These are phyloP conservation scores for Epinotia nisella DNA, from an alignment of 2,888 invertebrate genomes.

Conservation along the genomic window DNA sequence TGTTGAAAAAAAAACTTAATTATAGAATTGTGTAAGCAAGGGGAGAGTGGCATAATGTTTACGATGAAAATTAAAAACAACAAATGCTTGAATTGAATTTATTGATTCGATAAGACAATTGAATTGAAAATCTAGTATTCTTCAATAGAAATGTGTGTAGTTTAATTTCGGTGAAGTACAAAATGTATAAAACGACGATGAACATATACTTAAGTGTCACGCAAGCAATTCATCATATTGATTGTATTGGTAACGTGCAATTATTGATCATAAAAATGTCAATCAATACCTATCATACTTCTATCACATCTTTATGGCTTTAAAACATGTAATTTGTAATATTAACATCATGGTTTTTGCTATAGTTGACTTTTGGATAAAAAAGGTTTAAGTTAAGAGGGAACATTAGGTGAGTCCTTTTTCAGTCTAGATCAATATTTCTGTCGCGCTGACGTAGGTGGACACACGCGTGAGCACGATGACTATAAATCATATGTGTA, in stretches of 20 bases:
- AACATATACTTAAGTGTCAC: neutral
- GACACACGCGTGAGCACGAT: too few relatives aligned
- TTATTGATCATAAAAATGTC: constrained; percentile 25
- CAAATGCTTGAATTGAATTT: neutral
- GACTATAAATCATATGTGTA: too few relatives aligned
- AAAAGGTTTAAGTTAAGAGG: neutral
- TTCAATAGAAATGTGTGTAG: too few relatives aligned
- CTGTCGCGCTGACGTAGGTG: too few relatives aligned
- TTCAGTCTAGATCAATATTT: too few relatives aligned
- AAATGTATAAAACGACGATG: neutral
- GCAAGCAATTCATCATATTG: neutral
- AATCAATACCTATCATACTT: neutral
- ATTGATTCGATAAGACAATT: neutral
- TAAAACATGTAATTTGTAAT: neutral
- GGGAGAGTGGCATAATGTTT: constrained; percentile 19
- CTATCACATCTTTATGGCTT: neutral
- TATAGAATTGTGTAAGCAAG: constrained; percentile 30
- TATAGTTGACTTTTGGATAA: neutral
- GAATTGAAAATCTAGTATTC: neutral
- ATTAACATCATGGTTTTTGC: too few relatives aligned
- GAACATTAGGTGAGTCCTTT: too few relatives aligned
- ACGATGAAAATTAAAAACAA: neutral
- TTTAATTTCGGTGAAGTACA: neutral
- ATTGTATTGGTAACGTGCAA: neutral
- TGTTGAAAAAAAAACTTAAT: constrained; percentile 36